Evolutionary conservation across 1,140 invertebrate species (phyloP).

Genomic region (Bombus ignitus): DNA sequence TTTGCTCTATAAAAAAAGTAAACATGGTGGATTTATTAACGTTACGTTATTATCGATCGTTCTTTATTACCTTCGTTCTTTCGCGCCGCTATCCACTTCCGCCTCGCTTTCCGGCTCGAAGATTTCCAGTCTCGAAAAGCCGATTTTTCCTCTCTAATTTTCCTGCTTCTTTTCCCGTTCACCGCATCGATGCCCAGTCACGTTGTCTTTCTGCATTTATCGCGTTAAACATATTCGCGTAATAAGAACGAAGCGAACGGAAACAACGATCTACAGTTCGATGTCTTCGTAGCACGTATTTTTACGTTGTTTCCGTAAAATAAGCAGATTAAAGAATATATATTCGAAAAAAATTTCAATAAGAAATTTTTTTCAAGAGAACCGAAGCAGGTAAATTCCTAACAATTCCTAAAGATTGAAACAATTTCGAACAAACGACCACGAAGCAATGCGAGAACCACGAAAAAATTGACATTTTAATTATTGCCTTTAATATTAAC

Average conservation of each 20-base stretch:
- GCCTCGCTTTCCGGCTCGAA: slow-evolving; percentile 31
- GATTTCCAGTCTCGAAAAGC: slow-evolving; percentile 13
- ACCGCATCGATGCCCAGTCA: background rate
- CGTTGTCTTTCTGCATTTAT: background rate
- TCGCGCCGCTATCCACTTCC: slow-evolving; percentile 11
- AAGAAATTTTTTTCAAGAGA: too few relatives aligned
- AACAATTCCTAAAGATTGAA: background rate
- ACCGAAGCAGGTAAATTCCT: too few relatives aligned
- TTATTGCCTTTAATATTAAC: background rate
- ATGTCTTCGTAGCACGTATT: too few relatives aligned
- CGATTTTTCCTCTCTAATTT: slow-evolving; percentile 47
- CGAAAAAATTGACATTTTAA: background rate
- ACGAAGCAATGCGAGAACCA: too few relatives aligned
- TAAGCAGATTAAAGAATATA: too few relatives aligned
- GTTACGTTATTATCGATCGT: background rate
- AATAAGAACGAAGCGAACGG: background rate
- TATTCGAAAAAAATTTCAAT: too few relatives aligned
- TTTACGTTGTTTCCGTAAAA: too few relatives aligned
- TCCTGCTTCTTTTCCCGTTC: slow-evolving; percentile 34
- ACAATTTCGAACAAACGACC: background rate
- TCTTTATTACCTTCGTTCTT: slow-evolving; percentile 48
- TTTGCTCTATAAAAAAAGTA: background rate
- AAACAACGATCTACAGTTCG: background rate
- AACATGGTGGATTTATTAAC: background rate
- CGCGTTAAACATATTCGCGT: background rate